Percentiles rank a stretch among this genome's conserved stretches.
Conservation (phyloP, 1,140 invertebrate genomes). For the Drosophila sturtevanti region DNA sequence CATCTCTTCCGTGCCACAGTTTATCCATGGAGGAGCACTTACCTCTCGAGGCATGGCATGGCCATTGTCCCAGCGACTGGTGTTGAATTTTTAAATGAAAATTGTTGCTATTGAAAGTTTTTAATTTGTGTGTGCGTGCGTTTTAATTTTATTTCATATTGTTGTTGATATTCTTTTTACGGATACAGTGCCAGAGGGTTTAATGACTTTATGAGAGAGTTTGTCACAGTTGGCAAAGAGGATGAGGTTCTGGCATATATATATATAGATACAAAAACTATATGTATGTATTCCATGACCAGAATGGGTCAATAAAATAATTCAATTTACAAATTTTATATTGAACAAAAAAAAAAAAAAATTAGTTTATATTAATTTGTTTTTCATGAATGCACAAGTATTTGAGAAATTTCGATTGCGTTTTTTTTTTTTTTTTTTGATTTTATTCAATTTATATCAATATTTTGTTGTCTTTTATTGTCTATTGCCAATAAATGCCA, state of each 20-base stretch:
- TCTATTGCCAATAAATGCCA: no score
- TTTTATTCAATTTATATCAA: no score
- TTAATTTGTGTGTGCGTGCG: conserved; percentile 68
- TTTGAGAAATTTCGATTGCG: no score
- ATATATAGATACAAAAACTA: background rate
- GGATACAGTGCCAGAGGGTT: conserved; percentile 1
- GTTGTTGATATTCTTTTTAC: conserved; percentile 39
- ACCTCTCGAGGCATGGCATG: background rate
- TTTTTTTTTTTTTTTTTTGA: no score
- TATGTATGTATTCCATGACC: background rate
- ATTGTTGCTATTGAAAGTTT: conserved; percentile 81
- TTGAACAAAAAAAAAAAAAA: no score
- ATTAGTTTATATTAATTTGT: no score
- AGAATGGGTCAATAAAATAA: background rate
- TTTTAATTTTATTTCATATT: conserved; percentile 67
- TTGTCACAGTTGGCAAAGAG: conserved; percentile 12
- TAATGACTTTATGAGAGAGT: background rate
- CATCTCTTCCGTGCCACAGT: background rate
- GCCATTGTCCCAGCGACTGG: conserved; percentile 53
- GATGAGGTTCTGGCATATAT: background rate
- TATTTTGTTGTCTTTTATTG: no score
- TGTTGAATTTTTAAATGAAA: conserved; percentile 80
- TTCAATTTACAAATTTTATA: no score
- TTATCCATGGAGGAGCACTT: background rate
- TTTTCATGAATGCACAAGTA: no score